These are phyloP conservation scores for Embiotoca jacksoni DNA, from an alignment of 2,113 vertebrate genomes.

Conservation along the genomic window DNA sequence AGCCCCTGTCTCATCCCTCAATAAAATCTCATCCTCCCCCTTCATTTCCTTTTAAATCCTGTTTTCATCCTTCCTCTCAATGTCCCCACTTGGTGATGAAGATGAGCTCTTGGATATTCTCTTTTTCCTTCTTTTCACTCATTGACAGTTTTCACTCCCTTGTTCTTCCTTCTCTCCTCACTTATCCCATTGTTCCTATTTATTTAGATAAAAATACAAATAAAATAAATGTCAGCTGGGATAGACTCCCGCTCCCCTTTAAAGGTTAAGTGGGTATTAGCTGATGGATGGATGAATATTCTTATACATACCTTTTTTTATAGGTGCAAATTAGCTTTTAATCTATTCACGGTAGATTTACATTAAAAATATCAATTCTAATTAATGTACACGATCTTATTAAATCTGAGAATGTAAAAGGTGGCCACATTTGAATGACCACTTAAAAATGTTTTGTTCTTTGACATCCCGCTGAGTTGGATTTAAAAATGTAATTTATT, in stretches of 20 bases:
- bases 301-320: neutral
- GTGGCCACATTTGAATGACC: neutral
- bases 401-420: neutral
- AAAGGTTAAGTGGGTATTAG: neutral
- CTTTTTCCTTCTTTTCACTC: neutral
- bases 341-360: neutral
- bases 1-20: constrained; percentile 46
- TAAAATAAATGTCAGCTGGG: too few species aligned
- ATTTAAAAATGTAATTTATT: neutral
- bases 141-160: neutral
- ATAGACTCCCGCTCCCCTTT: too few species aligned
- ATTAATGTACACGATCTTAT: neutral
- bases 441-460: neutral
- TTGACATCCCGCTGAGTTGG: neutral
- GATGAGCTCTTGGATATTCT: constrained; percentile 4
- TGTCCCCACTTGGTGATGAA: constrained; percentile 29
- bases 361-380: neutral
- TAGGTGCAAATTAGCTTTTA: neutral
- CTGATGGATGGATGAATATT: neutral
- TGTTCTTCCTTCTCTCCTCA: neutral
- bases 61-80: constrained; percentile 31
- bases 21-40: constrained; percentile 32
- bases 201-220: neutral
- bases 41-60: constrained; percentile 44
- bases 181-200: neutral